Percentiles rank a stretch among this genome's conserved stretches.
Evolutionary conservation across 2,113 vertebrate genomes (phyloP).

Genomic region (Platichthys stellatus): DNA sequence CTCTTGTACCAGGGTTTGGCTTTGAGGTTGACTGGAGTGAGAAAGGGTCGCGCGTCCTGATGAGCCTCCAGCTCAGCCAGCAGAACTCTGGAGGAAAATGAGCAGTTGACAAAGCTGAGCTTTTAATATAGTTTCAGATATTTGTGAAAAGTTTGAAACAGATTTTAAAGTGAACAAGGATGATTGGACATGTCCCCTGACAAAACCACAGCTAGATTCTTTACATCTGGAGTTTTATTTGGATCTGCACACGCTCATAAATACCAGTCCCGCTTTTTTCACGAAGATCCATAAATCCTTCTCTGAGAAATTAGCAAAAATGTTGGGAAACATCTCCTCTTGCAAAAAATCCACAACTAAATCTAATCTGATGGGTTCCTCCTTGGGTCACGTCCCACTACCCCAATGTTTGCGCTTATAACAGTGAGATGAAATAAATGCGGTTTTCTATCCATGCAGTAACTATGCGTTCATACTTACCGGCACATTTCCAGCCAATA

Average conservation of each 20-base stretch:
- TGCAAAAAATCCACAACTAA: too few species aligned
- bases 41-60: slow-evolving; percentile 95
- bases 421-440: neutral
- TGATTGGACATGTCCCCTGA: neutral
- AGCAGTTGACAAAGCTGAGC: neutral
- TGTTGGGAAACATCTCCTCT: too few species aligned
- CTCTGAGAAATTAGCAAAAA: too few species aligned
- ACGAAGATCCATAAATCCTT: too few species aligned
- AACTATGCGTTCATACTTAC: slow-evolving; percentile 64
- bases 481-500: slow-evolving; percentile 89
- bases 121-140: neutral
- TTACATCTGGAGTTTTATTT: too few species aligned
- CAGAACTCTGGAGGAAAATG: slow-evolving; percentile 83
- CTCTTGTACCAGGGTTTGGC: slow-evolving; percentile 96
- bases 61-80: slow-evolving; percentile 95
- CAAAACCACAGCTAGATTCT: too few species aligned
- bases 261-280: too few species aligned
- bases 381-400: too few species aligned
- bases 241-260: too few species aligned
- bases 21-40: slow-evolving; percentile 95
- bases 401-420: too few species aligned
- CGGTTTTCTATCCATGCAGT: slow-evolving; percentile 71
- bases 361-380: too few species aligned
- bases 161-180: neutral
- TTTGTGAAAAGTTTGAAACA: neutral